Evolutionary conservation across 2,113 vertebrate genomes (phyloP).

Genomic region (Sphyrna mokarran): DNA sequence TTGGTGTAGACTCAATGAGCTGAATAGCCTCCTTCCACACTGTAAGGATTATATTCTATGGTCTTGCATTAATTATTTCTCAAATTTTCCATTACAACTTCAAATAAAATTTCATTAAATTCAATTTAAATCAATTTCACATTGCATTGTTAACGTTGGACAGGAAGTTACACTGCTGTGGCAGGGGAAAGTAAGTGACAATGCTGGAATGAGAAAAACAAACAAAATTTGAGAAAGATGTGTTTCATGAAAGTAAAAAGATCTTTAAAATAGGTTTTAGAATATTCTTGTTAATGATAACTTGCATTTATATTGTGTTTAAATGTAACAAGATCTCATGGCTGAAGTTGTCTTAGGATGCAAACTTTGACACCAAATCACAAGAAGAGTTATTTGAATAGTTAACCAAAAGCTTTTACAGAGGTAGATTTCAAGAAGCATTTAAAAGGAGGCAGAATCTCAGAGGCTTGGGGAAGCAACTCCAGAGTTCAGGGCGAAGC

Average conservation of each 20-base stretch:
- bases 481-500: neutral
- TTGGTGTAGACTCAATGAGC: no score
- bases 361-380: neutral
- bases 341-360: neutral
- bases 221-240: neutral
- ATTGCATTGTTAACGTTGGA: neutral
- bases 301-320: no score
- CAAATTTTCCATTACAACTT: neutral
- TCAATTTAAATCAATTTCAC: neutral
- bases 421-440: neutral
- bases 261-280: neutral
- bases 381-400: neutral
- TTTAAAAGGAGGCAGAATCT: neutral
- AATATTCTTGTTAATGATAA: no score
- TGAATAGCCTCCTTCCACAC: neutral
- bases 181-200: neutral
- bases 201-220: neutral
- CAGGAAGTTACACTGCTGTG: neutral
- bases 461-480: neutral
- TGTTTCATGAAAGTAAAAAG: neutral
- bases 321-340: no score
- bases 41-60: no score
- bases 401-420: neutral
- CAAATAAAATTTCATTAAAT: neutral
- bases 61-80: no score